phyloP scores from a whole-genome alignment of 2,797 vertebrate species.

The Urophycis tenuis region DNA sequence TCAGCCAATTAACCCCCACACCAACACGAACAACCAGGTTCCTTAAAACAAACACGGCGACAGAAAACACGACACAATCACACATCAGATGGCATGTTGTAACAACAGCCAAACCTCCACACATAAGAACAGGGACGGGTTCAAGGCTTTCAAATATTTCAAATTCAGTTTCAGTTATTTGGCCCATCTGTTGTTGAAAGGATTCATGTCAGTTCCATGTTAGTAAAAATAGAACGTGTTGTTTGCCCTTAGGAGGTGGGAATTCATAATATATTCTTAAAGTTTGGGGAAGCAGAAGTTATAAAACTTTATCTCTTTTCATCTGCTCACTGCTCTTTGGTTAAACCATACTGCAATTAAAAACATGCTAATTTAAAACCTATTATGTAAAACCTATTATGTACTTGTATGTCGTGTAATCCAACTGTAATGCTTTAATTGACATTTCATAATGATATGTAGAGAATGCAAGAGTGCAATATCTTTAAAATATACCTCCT shows the following conservation, averaged over 20 bases:
- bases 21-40: background rate
- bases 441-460: too few relatives aligned
- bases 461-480: too few relatives aligned
- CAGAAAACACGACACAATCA: background rate
- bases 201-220: background rate
- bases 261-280: background rate
- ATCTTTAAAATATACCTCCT: too few relatives aligned
- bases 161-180: background rate
- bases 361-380: background rate
- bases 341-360: background rate
- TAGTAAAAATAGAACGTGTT: background rate
- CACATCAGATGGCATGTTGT: background rate
- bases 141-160: background rate
- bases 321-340: constrained; percentile 1
- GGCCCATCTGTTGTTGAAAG: background rate
- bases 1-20: background rate
- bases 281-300: background rate
- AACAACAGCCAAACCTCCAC: background rate
- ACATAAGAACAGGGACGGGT: background rate
- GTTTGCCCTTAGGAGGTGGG: background rate
- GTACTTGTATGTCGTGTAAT: background rate
- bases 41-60: background rate
- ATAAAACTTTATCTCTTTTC: background rate
- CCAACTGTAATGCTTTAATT: background rate
- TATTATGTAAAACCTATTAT: background rate